Evolutionary conservation across 1,140 invertebrate species (phyloP).

Genomic region (Dendroctonus ponderosae): DNA sequence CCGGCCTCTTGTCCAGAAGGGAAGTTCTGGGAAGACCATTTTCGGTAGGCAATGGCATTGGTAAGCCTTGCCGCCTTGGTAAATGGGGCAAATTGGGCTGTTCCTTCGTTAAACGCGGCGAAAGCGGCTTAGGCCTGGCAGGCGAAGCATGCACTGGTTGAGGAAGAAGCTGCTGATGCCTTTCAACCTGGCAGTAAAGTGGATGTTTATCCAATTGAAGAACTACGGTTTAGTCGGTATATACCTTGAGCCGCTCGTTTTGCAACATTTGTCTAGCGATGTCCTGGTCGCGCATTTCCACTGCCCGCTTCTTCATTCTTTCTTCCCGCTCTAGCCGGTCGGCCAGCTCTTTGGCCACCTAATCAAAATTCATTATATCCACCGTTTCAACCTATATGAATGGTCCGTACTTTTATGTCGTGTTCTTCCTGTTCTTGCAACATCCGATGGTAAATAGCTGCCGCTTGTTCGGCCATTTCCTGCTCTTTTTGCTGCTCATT

Average conservation of each 20-base stretch:
- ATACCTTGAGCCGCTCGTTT: constrained; percentile 37
- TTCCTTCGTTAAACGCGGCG: constrained; percentile 28
- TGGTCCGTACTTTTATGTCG: constrained; percentile 61
- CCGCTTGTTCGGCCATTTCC: constrained; percentile 60
- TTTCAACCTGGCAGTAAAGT: constrained; percentile 32
- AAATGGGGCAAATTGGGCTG: constrained; percentile 33
- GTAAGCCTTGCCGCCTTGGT: constrained; percentile 42
- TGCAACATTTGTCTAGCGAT: constrained; percentile 53
- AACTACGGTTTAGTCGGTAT: neutral
- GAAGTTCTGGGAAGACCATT: constrained; percentile 17
- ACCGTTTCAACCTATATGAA: neutral
- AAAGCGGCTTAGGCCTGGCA: constrained; percentile 27
- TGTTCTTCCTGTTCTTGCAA: constrained; percentile 68
- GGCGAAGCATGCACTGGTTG: constrained; percentile 20
- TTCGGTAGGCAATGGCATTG: constrained; percentile 44
- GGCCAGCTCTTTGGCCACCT: constrained; percentile 62
- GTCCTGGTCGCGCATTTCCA: constrained; percentile 55
- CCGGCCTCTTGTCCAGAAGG: too few relatives aligned
- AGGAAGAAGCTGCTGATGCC: constrained; percentile 27
- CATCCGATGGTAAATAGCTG: constrained; percentile 62
- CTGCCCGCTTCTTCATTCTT: constrained; percentile 54
- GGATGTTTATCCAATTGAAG: neutral
- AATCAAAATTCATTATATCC: neutral
- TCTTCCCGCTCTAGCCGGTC: constrained; percentile 64
- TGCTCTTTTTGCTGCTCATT: constrained; percentile 79